A percentile compares a stretch with the other conserved stretches of the same genome.
phyloP scores from a whole-genome alignment of 2,888 invertebrate species.

The Galerucella pusilla region DNA sequence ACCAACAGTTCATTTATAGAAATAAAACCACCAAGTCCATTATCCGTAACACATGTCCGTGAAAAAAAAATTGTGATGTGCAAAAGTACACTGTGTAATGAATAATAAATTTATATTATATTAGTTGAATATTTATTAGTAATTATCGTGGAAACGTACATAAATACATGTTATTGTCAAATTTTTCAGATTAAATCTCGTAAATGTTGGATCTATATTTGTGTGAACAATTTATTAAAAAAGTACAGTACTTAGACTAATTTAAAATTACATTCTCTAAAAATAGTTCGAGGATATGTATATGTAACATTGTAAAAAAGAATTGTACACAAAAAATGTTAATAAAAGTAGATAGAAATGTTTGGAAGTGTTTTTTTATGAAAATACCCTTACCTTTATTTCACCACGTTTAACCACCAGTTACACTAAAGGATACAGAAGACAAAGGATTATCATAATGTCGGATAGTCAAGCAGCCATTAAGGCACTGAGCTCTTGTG shows the following conservation, averaged over 20 bases:
- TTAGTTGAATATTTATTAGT: slow-evolving; percentile 5
- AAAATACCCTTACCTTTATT: not conserved
- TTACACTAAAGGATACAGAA: too few relatives aligned
- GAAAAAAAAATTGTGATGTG: not conserved
- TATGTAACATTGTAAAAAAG: slow-evolving; percentile 55
- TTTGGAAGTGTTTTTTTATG: slow-evolving; percentile 15
- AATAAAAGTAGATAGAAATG: slow-evolving; percentile 52
- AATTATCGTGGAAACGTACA: not conserved
- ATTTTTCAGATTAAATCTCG: slow-evolving; percentile 20
- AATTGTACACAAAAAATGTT: slow-evolving; percentile 54
- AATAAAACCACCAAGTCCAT: too few relatives aligned
- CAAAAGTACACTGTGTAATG: not conserved
- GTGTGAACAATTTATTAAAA: slow-evolving; percentile 28
- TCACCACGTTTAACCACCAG: not conserved
- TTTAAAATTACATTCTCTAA: slow-evolving; percentile 42
- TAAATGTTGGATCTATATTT: slow-evolving; percentile 39
- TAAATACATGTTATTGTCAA: slow-evolving; percentile 7
- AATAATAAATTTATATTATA: slow-evolving; percentile 9
- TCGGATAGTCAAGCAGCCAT: too few relatives aligned
- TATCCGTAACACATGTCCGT: too few relatives aligned
- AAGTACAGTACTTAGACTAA: slow-evolving; percentile 36
- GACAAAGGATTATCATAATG: too few relatives aligned
- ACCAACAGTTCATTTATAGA: too few relatives aligned
- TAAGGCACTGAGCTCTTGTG: too few relatives aligned
- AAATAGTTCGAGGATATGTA: slow-evolving; percentile 49